Percentiles rank a stretch among this genome's conserved stretches.
These are phyloP conservation scores for Notothenia rossii DNA, from an alignment of 2,113 vertebrate species.

Conservation along the genomic window DNA sequence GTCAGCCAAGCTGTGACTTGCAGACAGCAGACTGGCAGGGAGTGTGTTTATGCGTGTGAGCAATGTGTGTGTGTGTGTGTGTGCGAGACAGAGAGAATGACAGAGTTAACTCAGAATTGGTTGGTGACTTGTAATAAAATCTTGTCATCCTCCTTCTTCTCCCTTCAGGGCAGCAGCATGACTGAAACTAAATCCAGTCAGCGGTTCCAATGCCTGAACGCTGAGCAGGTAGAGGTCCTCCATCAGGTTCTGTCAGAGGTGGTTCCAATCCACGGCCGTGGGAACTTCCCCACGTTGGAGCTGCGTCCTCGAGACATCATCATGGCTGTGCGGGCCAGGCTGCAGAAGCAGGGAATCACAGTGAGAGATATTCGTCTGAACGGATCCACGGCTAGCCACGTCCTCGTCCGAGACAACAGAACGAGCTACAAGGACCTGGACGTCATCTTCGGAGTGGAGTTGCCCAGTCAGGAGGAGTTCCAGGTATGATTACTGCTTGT, in stretches of 20 bases:
- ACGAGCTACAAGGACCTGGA: slow-evolving; percentile 96
- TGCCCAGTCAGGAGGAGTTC: slow-evolving; percentile 92
- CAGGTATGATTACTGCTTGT: slow-evolving; percentile 76
- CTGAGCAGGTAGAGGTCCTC: slow-evolving; percentile 89
- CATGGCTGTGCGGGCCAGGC: slow-evolving; percentile 88
- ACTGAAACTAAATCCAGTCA: slow-evolving; percentile 86
- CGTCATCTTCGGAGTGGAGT: slow-evolving; percentile 94
- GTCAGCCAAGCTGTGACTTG: slow-evolving; percentile 79
- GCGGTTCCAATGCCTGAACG: slow-evolving; percentile 92
- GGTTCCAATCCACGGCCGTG: slow-evolving; percentile 95
- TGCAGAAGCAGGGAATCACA: slow-evolving; percentile 88
- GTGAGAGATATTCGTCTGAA: slow-evolving; percentile 93
- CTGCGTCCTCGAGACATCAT: slow-evolving; percentile 95
- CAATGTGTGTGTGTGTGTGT: slow-evolving; percentile 5
- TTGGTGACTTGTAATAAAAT: slow-evolving; percentile 42
- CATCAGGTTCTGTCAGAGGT: slow-evolving; percentile 91
- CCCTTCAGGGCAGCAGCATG: slow-evolving; percentile 85
- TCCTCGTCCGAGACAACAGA: slow-evolving; percentile 91
- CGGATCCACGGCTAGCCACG: slow-evolving; percentile 95
- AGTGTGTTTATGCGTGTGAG: slow-evolving; percentile 40
- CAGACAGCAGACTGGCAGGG: slow-evolving; percentile 71
- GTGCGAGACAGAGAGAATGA: not conserved
- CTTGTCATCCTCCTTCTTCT: slow-evolving; percentile 33
- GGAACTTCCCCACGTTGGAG: slow-evolving; percentile 96
- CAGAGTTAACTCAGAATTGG: slow-evolving; percentile 36